A percentile compares a stretch with the other conserved stretches of the same genome.
phyloP scores from a whole-genome alignment of 2,113 vertebrate species.

The Melanotaenia duboulayi region DNA sequence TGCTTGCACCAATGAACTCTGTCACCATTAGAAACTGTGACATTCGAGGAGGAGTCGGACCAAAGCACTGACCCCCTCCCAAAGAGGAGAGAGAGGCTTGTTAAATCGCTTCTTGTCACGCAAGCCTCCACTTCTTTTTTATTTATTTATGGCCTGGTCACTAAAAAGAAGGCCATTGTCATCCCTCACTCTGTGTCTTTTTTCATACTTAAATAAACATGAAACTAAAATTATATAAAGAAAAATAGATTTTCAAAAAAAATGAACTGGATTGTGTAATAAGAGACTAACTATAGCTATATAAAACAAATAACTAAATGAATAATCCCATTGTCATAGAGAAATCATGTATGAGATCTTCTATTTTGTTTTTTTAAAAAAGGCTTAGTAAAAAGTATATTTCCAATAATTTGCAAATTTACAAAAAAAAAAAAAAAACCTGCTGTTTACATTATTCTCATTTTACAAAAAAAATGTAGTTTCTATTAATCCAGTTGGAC shows the following conservation, averaged over 20 bases:
- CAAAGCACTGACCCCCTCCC: slow-evolving; percentile 30
- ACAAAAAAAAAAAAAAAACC: no score
- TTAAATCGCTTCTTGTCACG: slow-evolving; percentile 76
- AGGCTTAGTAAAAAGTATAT: no score
- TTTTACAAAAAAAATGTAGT: no score
- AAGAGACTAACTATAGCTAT: no score
- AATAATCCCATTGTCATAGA: no score
- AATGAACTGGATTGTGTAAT: no score
- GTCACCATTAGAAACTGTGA: slow-evolving; percentile 68
- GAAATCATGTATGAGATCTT: no score
- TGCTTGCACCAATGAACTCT: slow-evolving; percentile 60
- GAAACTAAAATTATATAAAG: background rate
- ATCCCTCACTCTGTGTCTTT: slow-evolving; percentile 3
- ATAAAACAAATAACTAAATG: no score
- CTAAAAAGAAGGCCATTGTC: slow-evolving; percentile 38
- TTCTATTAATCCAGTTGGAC: no score
- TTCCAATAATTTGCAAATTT: no score
- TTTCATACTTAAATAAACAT: slow-evolving; percentile 3
- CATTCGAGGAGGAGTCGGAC: slow-evolving; percentile 54
- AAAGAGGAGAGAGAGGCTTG: slow-evolving; percentile 47
- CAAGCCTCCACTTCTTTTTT: slow-evolving; percentile 61
- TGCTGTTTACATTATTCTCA: no score
- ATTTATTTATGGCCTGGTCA: slow-evolving; percentile 64
- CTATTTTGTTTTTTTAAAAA: no score
- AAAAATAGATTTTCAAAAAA: background rate